phyloP scores from a whole-genome alignment of 2,888 invertebrate genomes.

The Agonopterix heracliana region DNA sequence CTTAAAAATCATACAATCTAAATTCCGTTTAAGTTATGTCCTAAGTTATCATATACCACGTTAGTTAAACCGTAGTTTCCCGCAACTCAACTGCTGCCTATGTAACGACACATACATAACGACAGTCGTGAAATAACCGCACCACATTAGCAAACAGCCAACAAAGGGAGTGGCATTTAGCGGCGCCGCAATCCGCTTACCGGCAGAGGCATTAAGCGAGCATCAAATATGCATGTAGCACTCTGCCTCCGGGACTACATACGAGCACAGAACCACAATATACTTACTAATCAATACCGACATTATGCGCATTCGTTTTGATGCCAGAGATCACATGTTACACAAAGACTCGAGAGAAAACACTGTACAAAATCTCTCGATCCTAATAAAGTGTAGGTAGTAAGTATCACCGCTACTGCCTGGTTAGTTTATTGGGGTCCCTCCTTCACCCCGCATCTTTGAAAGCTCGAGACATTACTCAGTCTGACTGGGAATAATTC shows the following conservation, averaged over 20 bases:
- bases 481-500: background rate
- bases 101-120: conserved; percentile 2
- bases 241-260: conserved; percentile 6
- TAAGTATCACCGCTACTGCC: too few relatives aligned
- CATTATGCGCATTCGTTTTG: too few relatives aligned
- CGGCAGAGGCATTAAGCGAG: conserved; percentile 7
- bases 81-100: background rate
- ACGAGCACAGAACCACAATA: background rate
- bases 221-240: conserved; percentile 16
- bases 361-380: too few relatives aligned
- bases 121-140: background rate
- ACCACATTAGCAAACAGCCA: conserved; percentile 6
- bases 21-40: too few relatives aligned
- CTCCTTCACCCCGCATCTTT: background rate
- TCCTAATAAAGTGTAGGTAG: too few relatives aligned
- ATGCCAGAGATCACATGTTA: too few relatives aligned
- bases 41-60: too few relatives aligned
- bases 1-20: too few relatives aligned
- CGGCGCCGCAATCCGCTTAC: conserved; percentile 15
- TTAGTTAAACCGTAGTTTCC: too few relatives aligned
- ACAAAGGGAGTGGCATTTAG: conserved; percentile 14
- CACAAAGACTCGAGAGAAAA: too few relatives aligned
- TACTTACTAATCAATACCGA: too few relatives aligned
- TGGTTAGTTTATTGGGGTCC: background rate
- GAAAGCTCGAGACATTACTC: background rate